A percentile compares a stretch with the other conserved stretches of the same genome.
Conservation (phyloP, 2,888 invertebrate species). For the Aphidoletes aphidimyza region DNA sequence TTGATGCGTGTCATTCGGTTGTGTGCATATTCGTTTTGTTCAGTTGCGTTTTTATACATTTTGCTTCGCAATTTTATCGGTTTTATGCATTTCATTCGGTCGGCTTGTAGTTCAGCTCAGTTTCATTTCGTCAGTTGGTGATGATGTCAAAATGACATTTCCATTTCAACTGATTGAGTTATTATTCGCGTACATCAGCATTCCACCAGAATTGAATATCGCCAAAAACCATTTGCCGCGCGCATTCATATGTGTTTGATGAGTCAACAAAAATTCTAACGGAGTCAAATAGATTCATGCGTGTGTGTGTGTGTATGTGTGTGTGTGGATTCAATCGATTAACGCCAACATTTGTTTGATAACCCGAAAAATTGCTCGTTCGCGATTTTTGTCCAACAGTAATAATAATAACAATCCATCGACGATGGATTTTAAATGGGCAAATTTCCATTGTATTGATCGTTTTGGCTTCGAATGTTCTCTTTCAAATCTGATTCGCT, state of each 20-base stretch:
- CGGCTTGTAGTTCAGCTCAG: neutral
- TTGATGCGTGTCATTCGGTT: constrained; percentile 19
- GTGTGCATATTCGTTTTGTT: neutral
- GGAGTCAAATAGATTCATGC: too few relatives aligned
- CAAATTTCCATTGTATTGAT: too few relatives aligned
- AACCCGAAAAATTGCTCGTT: too few relatives aligned
- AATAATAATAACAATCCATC: too few relatives aligned
- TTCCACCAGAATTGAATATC: neutral
- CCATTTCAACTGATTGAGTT: constrained; percentile 12
- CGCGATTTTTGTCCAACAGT: too few relatives aligned
- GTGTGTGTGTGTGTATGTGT: too few relatives aligned
- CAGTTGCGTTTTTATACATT: neutral
- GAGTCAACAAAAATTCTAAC: neutral
- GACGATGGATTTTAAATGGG: too few relatives aligned
- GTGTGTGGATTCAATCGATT: too few relatives aligned
- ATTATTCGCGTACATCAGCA: neutral
- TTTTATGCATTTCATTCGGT: too few relatives aligned
- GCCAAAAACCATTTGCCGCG: neutral
- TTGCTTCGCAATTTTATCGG: neutral
- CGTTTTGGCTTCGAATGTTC: too few relatives aligned
- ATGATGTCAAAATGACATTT: constrained; percentile 21
- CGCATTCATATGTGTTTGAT: neutral
- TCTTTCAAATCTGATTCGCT: neutral
- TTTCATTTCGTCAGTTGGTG: neutral
- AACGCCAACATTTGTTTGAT: too few relatives aligned